Percentiles rank a stretch among this genome's conserved stretches.
phyloP scores from a whole-genome alignment of 2,888 invertebrate species.

The Platycheirus rosarum region DNA sequence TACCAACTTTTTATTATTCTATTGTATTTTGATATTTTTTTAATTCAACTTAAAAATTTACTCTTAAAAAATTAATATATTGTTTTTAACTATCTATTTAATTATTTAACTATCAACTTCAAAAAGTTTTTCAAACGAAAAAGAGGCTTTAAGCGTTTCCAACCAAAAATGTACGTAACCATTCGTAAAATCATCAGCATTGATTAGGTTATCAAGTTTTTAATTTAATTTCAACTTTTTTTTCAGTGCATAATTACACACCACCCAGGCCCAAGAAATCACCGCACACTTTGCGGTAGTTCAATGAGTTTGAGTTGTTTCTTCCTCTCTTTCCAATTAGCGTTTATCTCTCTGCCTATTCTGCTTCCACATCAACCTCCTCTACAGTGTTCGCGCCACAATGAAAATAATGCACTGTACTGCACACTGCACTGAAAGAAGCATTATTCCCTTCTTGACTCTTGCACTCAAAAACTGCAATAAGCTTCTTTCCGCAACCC shows the following conservation, averaged over 20 bases:
- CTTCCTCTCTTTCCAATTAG: constrained; percentile 30
- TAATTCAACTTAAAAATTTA: too few relatives aligned
- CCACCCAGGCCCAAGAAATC: constrained; percentile 47
- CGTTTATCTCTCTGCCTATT: constrained; percentile 44
- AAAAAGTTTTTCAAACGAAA: too few relatives aligned
- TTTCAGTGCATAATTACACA: constrained; percentile 47
- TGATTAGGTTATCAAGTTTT: too few relatives aligned
- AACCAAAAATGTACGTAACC: too few relatives aligned
- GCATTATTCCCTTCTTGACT: constrained; percentile 12
- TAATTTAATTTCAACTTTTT: not conserved
- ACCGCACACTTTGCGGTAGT: constrained; percentile 57
- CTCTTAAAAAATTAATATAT: too few relatives aligned
- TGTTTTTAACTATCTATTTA: too few relatives aligned
- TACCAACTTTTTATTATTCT: too few relatives aligned
- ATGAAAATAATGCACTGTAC: constrained; percentile 17
- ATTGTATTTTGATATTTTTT: too few relatives aligned
- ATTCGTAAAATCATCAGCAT: too few relatives aligned
- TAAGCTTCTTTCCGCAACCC: constrained; percentile 50
- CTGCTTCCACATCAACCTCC: constrained; percentile 6
- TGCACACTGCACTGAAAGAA: constrained; percentile 17
- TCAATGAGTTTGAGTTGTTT: constrained; percentile 52
- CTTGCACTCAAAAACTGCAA: not conserved
- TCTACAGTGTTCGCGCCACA: constrained; percentile 34
- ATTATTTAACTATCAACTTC: too few relatives aligned
- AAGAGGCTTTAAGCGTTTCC: too few relatives aligned